Conservation (phyloP, 2,888 invertebrate species). For the Nymphalis urticae region DNA sequence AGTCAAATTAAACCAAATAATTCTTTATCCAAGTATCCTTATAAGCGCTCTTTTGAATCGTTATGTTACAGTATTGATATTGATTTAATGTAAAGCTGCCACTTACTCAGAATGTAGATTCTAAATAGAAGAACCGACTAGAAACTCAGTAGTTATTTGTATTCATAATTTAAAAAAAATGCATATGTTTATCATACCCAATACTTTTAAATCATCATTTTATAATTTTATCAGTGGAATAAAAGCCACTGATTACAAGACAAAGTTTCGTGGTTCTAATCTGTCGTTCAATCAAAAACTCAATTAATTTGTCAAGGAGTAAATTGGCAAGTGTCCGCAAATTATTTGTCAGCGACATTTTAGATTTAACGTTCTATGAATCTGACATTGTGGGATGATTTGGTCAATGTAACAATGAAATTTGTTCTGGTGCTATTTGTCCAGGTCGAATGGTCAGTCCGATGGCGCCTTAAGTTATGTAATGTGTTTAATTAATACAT, state of each 20-base stretch:
- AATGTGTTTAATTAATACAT: neutral
- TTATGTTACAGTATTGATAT: too few species aligned
- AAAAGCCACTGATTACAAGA: neutral
- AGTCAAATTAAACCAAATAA: too few species aligned
- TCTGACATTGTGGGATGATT: conserved; percentile 37
- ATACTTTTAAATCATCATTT: too few species aligned
- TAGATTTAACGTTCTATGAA: conserved; percentile 32
- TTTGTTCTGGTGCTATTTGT: conserved; percentile 19
- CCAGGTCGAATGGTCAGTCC: neutral
- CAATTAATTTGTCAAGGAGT: conserved; percentile 28
- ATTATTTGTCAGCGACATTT: conserved; percentile 20
- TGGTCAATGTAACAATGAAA: conserved; percentile 27
- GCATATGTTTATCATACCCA: too few species aligned
- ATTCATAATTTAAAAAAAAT: too few species aligned
- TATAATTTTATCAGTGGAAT: too few species aligned
- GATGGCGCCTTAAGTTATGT: neutral
- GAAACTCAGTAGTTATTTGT: too few species aligned
- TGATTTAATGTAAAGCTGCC: too few species aligned
- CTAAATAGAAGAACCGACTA: too few species aligned
- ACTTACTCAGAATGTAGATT: too few species aligned
- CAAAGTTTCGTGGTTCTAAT: neutral
- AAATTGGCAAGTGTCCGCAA: conserved; percentile 33
- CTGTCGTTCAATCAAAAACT: conserved; percentile 13
- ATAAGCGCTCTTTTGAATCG: too few species aligned
- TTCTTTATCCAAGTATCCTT: too few species aligned